Evolutionary conservation across 2,797 vertebrate species (phyloP).

Genomic region (Phylloscopus collybita): DNA sequence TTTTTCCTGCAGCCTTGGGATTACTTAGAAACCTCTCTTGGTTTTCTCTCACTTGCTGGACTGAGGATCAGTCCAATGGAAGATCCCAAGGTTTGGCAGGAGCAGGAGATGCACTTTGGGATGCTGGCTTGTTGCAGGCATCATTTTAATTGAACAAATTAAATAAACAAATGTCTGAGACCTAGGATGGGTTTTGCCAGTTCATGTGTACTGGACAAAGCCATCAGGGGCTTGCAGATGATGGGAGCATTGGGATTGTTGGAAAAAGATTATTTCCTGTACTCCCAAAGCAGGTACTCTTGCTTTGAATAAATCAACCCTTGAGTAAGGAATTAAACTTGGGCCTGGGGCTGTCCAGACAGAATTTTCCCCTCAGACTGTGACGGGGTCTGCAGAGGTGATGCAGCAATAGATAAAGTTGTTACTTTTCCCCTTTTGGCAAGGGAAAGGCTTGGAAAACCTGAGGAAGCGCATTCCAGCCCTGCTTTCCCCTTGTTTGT

Average conservation of each 20-base stretch:
- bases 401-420: not conserved
- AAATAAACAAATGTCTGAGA: not conserved
- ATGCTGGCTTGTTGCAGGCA: not conserved
- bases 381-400: not conserved
- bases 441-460: not conserved
- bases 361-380: not conserved
- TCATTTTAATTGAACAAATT: not conserved
- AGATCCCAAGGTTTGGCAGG: not conserved
- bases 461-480: not conserved
- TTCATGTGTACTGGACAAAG: not conserved
- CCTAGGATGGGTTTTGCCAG: not conserved
- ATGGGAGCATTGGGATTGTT: not conserved
- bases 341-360: not conserved
- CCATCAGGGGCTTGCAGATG: not conserved
- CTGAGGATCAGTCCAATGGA: not conserved
- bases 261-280: not conserved
- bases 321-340: not conserved
- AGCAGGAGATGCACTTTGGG: not conserved
- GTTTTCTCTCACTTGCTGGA: not conserved
- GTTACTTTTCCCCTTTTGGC: not conserved
- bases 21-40: not conserved
- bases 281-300: not conserved
- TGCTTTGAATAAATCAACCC: not conserved
- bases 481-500: accelerated
- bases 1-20: not conserved